A percentile compares a stretch with the other conserved stretches of the same genome.
Evolutionary conservation across 2,888 invertebrate genomes (phyloP).

Genomic region (Drosophila lacicola): DNA sequence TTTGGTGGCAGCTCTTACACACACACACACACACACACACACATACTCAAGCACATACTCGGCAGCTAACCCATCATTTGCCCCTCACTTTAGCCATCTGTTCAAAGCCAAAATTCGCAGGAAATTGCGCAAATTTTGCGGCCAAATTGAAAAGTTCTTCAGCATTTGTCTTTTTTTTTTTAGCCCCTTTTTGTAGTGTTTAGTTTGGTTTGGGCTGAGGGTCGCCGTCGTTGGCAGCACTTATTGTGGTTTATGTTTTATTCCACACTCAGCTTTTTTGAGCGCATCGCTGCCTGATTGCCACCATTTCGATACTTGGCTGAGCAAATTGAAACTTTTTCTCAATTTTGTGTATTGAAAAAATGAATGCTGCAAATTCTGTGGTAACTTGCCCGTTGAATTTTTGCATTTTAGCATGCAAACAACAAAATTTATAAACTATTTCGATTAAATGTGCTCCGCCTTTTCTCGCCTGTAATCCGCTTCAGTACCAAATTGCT

Average conservation of each 20-base stretch:
- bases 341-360: constrained; percentile 43
- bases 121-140: constrained; percentile 68
- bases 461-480: constrained; percentile 28
- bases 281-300: constrained; percentile 45
- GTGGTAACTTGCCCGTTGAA: constrained; percentile 45
- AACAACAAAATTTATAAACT: constrained; percentile 46
- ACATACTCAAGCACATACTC: constrained; percentile 1
- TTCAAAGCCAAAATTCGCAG: constrained; percentile 32
- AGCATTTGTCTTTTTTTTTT: constrained; percentile 24
- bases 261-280: constrained; percentile 39
- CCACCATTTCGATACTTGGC: constrained; percentile 63
- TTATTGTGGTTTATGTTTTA: constrained; percentile 63
- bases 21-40: neutral
- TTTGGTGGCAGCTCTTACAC: constrained; percentile 22
- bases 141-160: constrained; percentile 72
- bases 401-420: constrained; percentile 38
- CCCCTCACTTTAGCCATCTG: neutral
- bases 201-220: constrained; percentile 18
- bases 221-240: constrained; percentile 14
- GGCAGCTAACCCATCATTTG: neutral
- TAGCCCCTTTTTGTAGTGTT: constrained; percentile 16
- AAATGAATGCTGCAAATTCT: constrained; percentile 28
- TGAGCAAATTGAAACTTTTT: constrained; percentile 69
- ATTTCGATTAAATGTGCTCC: constrained; percentile 42
- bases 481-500: constrained; percentile 50